Evolutionary conservation across 2,888 invertebrate genomes (phyloP).

Genomic region (Miltochrista miniata): DNA sequence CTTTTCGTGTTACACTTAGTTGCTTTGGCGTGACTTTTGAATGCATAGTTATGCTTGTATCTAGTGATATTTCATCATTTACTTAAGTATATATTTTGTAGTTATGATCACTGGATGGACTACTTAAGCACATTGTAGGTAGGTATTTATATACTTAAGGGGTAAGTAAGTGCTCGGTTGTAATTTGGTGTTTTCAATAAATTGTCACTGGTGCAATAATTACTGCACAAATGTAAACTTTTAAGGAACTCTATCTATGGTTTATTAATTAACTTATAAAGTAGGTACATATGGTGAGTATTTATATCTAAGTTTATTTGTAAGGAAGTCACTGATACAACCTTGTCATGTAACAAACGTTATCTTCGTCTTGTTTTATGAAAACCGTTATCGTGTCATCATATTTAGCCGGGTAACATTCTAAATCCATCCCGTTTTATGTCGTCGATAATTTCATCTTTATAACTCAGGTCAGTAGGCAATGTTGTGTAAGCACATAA

Average conservation of each 20-base stretch:
- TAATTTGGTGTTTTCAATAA: too few species aligned
- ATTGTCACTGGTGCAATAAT: too few species aligned
- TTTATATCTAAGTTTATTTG: neutral
- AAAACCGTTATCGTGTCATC: constrained; percentile 8
- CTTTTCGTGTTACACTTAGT: constrained; percentile 44
- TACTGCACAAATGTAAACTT: neutral
- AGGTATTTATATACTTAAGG: neutral
- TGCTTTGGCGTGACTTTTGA: constrained; percentile 49
- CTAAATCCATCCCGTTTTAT: constrained; percentile 25
- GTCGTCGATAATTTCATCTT: constrained; percentile 20
- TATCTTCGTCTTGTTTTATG: neutral
- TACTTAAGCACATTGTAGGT: neutral
- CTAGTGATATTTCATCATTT: neutral
- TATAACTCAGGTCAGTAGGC: constrained; percentile 37
- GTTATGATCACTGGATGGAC: neutral
- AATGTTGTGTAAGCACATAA: constrained; percentile 35
- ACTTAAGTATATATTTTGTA: neutral
- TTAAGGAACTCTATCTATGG: neutral
- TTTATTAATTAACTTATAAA: too few species aligned
- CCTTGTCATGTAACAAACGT: too few species aligned
- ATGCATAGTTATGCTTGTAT: constrained; percentile 20
- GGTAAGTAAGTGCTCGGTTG: neutral
- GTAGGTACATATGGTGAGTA: neutral
- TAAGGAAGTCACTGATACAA: neutral
- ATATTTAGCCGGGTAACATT: constrained; percentile 22